Evolutionary conservation across 1,140 invertebrate species (phyloP), one percentile per base, ranked within the genome.

Genomic region (Halesus radiatus): DNA sequence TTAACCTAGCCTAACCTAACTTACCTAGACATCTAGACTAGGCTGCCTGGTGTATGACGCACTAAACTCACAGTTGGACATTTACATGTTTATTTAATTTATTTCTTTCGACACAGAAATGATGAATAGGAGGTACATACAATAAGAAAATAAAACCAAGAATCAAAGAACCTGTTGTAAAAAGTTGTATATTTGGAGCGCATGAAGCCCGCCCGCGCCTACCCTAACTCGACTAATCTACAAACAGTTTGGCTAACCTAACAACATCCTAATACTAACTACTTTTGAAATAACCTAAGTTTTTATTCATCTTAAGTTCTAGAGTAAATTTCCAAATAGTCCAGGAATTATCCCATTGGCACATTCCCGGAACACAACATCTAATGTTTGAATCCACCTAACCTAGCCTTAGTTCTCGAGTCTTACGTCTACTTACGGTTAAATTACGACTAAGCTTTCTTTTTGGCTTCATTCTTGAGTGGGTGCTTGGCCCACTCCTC

Each of bases 41-140:
- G 89, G 88, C 85, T 88, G 87, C 87, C 86, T 87, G 88, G 88
- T 89, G 87, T 37, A 90, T 87, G 88, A 88, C 88, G 88, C 88
- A 86, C 87, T 89, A 88, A 87, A 88, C 89, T 89, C 88, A 89
- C 88, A 87, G 87, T 82, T 89, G 88, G 89, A 90, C 88, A 90
- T 89, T 86, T 87, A 89, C 87, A 85, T 86, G 54, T 77, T 81
- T 78, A 78, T 74, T 54, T 74, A 22, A 66, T 64, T 45, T 62
- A 45, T 64, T n/a, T 16, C 50, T 73, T 78, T 74, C 73, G 75
- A 78, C 80, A 78, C 76, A 62, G 54, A 81, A 78, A 72, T 45
- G 62, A 64, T 74, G 70, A 74, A 79, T 54, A 50, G 56, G 20
- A 56, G 52, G 60, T 79, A 79, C 70, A 52, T 79, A 79, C 78